These are phyloP conservation scores for Tringa solitaria DNA, from an alignment of 2,113 vertebrate genomes.

Conservation along the genomic window DNA sequence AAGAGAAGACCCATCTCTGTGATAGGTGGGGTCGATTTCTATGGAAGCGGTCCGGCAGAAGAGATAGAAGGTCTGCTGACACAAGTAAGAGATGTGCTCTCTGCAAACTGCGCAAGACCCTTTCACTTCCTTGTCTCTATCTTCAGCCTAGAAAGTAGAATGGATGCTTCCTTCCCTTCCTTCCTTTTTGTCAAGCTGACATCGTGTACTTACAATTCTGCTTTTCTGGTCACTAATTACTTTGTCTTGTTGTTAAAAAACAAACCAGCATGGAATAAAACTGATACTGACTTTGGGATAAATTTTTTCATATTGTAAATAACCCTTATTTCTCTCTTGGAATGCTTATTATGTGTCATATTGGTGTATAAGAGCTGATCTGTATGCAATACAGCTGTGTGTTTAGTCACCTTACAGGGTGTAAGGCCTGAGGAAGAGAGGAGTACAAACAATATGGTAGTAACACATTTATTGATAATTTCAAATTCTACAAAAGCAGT, in stretches of 20 bases:
- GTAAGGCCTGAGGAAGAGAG: neutral
- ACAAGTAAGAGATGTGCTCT: slow-evolving; percentile 79
- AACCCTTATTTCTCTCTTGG: slow-evolving; percentile 56
- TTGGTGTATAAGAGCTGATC: neutral
- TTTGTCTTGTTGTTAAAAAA: slow-evolving; percentile 39
- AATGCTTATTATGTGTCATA: neutral
- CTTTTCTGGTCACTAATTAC: slow-evolving; percentile 61
- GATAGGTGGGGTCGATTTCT: slow-evolving; percentile 85
- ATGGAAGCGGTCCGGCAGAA: slow-evolving; percentile 70
- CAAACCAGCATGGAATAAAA: slow-evolving; percentile 26
- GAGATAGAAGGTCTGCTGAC: slow-evolving; percentile 81
- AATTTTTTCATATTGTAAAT: slow-evolving; percentile 23
- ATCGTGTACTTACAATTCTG: neutral
- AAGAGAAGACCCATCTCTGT: slow-evolving; percentile 87
- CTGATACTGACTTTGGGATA: neutral
- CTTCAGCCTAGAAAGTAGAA: slow-evolving; percentile 56
- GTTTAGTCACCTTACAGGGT: neutral
- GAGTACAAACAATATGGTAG: neutral
- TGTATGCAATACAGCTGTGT: neutral
- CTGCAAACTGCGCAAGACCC: slow-evolving; percentile 43
- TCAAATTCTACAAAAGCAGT: neutral
- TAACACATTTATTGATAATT: neutral
- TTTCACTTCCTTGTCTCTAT: slow-evolving; percentile 56
- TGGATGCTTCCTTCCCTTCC: slow-evolving; percentile 54
- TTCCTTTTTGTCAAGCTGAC: slow-evolving; percentile 40